Conservation (phyloP, 1,140 invertebrate species). For the Bombus superbus region DNA sequence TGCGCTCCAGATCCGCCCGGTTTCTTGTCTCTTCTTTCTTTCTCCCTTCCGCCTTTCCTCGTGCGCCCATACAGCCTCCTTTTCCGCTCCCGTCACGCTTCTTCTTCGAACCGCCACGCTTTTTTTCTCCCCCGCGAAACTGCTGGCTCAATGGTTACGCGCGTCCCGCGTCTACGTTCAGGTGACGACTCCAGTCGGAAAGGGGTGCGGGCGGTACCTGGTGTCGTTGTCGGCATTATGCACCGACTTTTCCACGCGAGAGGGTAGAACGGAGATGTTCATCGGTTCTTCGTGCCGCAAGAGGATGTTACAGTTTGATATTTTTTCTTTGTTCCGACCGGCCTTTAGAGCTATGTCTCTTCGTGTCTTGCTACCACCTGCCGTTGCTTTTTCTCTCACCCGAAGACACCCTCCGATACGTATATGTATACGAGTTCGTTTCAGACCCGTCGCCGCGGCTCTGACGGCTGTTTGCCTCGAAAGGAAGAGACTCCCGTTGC, state of each 20-base stretch:
- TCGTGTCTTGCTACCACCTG: slow-evolving; percentile 19
- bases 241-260: slow-evolving; percentile 36
- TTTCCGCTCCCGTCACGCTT: slow-evolving; percentile 32
- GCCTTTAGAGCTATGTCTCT: slow-evolving; percentile 36
- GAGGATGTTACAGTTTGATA: slow-evolving; percentile 53
- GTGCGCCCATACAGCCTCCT: slow-evolving; percentile 39
- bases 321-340: slow-evolving; percentile 39
- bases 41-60: slow-evolving; percentile 38
- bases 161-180: slow-evolving; percentile 48
- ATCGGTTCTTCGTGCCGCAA: slow-evolving; percentile 46
- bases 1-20: slow-evolving; percentile 69
- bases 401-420: slow-evolving; percentile 17
- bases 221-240: slow-evolving; percentile 45
- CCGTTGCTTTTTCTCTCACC: slow-evolving; percentile 15
- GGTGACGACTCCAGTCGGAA: slow-evolving; percentile 45
- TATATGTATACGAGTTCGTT: not conserved
- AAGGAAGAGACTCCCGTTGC: not conserved
- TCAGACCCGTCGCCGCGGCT: not conserved
- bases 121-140: slow-evolving; percentile 19
- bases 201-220: not conserved
- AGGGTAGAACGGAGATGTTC: slow-evolving; percentile 52
- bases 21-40: slow-evolving; percentile 68
- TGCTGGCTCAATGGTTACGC: slow-evolving; percentile 47
- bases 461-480: not conserved
- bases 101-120: slow-evolving; percentile 26